Percentiles rank a stretch among this genome's conserved stretches.
Conservation (phyloP, 1,140 invertebrate species). For the Brachionus plicatilis region DNA sequence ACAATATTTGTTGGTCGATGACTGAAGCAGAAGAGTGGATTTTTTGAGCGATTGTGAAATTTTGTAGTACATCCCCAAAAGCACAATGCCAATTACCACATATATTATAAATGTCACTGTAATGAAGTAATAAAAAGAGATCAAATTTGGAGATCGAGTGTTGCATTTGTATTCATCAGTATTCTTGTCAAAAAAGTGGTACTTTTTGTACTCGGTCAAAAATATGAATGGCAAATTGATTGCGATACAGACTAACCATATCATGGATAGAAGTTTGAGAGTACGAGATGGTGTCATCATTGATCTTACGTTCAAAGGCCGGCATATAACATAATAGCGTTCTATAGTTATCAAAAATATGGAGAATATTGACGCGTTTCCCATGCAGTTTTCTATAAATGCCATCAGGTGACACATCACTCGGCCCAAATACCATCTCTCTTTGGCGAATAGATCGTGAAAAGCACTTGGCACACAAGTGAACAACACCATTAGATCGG, state of each 20-base stretch:
- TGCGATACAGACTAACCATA: slow-evolving; percentile 29
- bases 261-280: not conserved
- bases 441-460: slow-evolving; percentile 46
- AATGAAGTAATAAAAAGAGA: slow-evolving; percentile 18
- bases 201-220: slow-evolving; percentile 10
- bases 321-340: slow-evolving; percentile 28
- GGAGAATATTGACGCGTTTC: not conserved
- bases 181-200: slow-evolving; percentile 11
- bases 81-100: slow-evolving; percentile 16
- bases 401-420: slow-evolving; percentile 45
- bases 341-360: slow-evolving; percentile 29
- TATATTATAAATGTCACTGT: slow-evolving; percentile 24
- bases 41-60: not conserved
- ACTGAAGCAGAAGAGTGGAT: not conserved
- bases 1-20: not conserved
- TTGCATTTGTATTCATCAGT: slow-evolving; percentile 24
- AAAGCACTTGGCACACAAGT: slow-evolving; percentile 45
- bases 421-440: slow-evolving; percentile 45
- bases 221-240: slow-evolving; percentile 34
- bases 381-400: slow-evolving; percentile 37
- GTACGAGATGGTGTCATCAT: slow-evolving; percentile 29
- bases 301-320: slow-evolving; percentile 25
- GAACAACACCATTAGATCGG: slow-evolving; percentile 46
- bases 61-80: not conserved
- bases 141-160: not conserved